Evolutionary conservation across 92 coral and sea anemone species (phyloP).

Genomic region (Scolanthus callimorphus): DNA sequence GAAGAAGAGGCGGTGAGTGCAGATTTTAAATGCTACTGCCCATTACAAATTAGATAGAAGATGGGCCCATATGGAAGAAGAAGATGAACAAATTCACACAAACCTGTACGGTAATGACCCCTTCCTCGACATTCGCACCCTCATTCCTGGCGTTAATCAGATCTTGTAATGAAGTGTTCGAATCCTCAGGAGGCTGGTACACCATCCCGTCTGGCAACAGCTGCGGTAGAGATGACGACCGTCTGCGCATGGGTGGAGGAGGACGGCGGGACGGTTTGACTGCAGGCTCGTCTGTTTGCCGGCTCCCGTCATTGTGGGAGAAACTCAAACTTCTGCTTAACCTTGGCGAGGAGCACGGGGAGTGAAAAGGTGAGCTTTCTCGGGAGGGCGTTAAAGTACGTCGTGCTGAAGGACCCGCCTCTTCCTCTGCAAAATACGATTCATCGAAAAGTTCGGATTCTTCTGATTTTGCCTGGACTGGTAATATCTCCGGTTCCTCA

Average conservation of each 20-base stretch:
- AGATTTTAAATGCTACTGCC: too few relatives aligned
- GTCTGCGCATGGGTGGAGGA: constrained; percentile 57
- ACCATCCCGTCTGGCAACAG: constrained; percentile 4
- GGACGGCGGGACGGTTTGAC: constrained; percentile 6
- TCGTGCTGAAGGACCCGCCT: background rate
- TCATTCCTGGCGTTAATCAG: constrained; percentile 70
- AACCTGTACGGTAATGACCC: constrained; percentile 85
- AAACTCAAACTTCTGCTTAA: constrained; percentile 16
- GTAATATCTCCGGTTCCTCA: constrained; percentile 4
- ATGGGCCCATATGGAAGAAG: too few relatives aligned
- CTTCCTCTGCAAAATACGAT: constrained; percentile 10
- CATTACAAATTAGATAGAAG: too few relatives aligned
- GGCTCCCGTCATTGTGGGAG: constrained; percentile 4
- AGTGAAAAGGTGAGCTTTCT: constrained; percentile 10
- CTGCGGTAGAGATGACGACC: constrained; percentile 81
- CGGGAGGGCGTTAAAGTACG: background rate
- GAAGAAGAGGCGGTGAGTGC: too few relatives aligned
- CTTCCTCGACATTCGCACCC: constrained; percentile 84
- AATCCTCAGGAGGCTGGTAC: background rate
- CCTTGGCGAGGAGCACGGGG: background rate
- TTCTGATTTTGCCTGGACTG: background rate
- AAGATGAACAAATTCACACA: constrained; percentile 15
- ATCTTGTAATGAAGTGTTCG: constrained; percentile 34
- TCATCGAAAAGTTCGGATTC: constrained; percentile 7
- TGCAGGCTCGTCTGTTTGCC: background rate